These are phyloP conservation scores for Hexactinellida sp. DNA, from an alignment of 37 sponge, comb jelly and placozoan species.

Conservation along the genomic window DNA sequence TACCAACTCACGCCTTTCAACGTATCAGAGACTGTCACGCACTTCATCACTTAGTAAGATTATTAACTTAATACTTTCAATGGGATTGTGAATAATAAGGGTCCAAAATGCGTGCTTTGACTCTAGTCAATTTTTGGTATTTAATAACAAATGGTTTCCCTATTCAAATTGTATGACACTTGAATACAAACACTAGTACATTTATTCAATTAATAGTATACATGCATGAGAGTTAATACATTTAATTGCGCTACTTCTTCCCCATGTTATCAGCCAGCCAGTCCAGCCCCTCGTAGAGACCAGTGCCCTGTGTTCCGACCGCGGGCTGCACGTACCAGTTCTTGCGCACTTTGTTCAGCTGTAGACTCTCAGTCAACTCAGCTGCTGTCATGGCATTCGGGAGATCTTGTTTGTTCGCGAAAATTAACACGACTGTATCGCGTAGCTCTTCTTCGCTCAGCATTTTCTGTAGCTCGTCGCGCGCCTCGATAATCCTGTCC, in stretches of 20 bases:
- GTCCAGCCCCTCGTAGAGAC: not conserved
- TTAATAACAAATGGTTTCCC: no score
- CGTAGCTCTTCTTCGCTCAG: conserved; percentile 5
- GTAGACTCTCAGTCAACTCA: not conserved
- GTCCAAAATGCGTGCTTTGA: no score
- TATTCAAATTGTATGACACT: no score
- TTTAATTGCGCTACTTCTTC: no score
- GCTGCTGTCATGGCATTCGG: conserved; percentile 1
- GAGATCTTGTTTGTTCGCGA: conserved; percentile 22
- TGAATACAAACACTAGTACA: no score
- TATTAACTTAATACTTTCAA: not conserved
- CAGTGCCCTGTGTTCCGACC: not conserved
- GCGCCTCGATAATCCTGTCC: conserved; percentile 58
- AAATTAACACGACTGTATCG: not conserved
- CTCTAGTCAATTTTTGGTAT: no score
- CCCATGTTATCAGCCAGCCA: no score
- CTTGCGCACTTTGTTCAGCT: not conserved
- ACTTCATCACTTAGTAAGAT: not conserved
- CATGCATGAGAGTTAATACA: no score
- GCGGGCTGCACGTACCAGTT: not conserved
- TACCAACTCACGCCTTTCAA: not conserved
- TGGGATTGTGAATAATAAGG: no score
- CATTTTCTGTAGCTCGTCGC: not conserved
- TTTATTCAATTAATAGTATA: no score
- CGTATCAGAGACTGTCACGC: not conserved